phyloP scores from a whole-genome alignment of 2,888 invertebrate species.

The Desoria tigrina region DNA sequence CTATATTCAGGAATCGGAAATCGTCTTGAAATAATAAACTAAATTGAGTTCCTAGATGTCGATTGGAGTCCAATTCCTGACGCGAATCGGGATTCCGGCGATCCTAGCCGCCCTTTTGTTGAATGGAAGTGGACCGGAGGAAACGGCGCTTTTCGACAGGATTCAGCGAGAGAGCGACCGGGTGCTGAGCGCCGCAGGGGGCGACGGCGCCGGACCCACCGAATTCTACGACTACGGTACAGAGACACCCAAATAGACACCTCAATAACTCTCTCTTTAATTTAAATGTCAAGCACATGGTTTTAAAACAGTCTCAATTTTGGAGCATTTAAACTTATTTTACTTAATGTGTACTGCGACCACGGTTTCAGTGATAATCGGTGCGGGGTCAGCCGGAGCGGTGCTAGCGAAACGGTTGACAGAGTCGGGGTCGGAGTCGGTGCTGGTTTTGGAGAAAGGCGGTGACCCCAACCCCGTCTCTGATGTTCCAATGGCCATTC shows the following conservation, averaged over 20 bases:
- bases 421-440: neutral
- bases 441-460: slow-evolving; percentile 24
- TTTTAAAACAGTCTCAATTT: no score
- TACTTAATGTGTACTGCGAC: no score
- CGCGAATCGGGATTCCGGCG: slow-evolving; percentile 32
- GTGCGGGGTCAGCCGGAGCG: slow-evolving; percentile 13
- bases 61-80: slow-evolving; percentile 25
- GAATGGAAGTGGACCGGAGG: slow-evolving; percentile 19
- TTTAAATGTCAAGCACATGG: no score
- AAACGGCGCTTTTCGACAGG: slow-evolving; percentile 26
- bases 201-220: slow-evolving; percentile 29
- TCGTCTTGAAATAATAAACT: no score
- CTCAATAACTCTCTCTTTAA: neutral
- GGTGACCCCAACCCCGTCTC: slow-evolving; percentile 43
- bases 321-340: slow-evolving; percentile 10
- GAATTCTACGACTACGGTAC: slow-evolving; percentile 28
- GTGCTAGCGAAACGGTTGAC: slow-evolving; percentile 14
- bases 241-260: no score
- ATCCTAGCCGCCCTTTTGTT: slow-evolving; percentile 27
- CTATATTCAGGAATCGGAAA: no score
- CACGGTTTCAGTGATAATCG: no score
- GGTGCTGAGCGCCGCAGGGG: slow-evolving; percentile 23
- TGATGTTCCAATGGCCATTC: slow-evolving; percentile 31
- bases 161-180: slow-evolving; percentile 21
- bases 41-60: no score